A percentile compares a stretch with the other conserved stretches of the same genome.
Conservation (phyloP, 2,113 vertebrate species). For the Cochlearius cochlearius region DNA sequence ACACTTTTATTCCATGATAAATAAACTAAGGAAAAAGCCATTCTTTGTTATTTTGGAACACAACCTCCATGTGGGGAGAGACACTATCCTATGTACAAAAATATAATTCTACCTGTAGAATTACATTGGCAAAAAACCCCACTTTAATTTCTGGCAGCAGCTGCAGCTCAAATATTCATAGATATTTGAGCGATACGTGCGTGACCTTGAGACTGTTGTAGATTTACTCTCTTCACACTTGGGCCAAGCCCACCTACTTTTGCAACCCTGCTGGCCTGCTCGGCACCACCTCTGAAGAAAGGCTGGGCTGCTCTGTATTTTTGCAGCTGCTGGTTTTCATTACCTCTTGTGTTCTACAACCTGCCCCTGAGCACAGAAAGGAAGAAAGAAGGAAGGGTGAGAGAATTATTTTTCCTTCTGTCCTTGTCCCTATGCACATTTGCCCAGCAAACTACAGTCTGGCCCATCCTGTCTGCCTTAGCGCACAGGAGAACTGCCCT, state of each 20-base stretch:
- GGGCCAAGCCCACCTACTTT: not conserved
- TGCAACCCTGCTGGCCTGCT: not conserved
- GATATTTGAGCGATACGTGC: not conserved
- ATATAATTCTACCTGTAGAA: not conserved
- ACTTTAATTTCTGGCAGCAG: not conserved
- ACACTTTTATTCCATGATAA: not conserved
- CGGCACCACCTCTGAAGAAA: not conserved
- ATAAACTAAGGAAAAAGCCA: not conserved
- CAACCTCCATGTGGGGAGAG: not conserved
- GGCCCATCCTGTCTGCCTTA: not conserved
- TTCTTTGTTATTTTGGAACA: not conserved
- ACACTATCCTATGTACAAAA: not conserved
- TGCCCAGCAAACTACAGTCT: not conserved
- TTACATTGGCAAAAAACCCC: accelerated
- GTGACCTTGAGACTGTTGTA: not conserved
- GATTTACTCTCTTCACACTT: not conserved
- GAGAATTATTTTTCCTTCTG: not conserved
- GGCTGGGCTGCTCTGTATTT: not conserved
- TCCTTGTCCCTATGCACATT: not conserved
- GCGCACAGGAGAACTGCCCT: not conserved
- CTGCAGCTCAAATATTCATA: not conserved
- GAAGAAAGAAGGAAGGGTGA: not conserved
- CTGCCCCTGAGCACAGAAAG: not conserved
- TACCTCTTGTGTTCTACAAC: not conserved
- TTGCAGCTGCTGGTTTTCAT: not conserved